phyloP scores from a whole-genome alignment of 2,797 vertebrate species.

The Chiloscyllium punctatum region DNA sequence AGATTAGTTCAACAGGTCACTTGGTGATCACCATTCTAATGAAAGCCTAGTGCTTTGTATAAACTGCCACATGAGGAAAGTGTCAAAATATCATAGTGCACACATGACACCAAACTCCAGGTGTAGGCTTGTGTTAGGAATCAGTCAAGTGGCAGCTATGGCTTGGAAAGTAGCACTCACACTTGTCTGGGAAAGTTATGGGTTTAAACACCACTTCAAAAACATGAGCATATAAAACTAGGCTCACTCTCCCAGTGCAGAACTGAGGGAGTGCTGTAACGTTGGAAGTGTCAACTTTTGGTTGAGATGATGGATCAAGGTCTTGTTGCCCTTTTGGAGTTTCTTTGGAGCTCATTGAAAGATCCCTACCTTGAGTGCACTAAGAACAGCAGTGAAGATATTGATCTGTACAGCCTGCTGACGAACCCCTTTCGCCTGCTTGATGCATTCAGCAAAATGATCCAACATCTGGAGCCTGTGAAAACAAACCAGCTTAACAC shows the following conservation, averaged over 20 bases:
- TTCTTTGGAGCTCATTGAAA: not conserved
- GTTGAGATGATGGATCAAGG: not conserved
- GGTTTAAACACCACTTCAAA: not conserved
- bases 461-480: constrained; percentile 93
- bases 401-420: constrained; percentile 97
- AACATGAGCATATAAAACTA: not conserved
- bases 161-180: not conserved
- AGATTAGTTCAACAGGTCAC: not conserved
- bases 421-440: constrained; percentile 94
- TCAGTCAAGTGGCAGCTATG: not conserved
- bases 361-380: constrained; percentile 82
- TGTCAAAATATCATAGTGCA: not conserved
- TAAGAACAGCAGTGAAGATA: constrained; percentile 96
- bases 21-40: not conserved
- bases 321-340: not conserved
- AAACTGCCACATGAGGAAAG: not conserved
- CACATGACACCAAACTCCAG: not conserved
- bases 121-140: not conserved
- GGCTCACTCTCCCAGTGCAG: not conserved
- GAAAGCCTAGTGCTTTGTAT: not conserved
- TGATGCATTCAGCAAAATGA: constrained; percentile 98
- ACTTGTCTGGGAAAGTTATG: not conserved
- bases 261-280: not conserved
- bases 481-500: constrained; percentile 38
- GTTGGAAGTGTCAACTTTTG: not conserved